Percentiles rank a stretch among this genome's conserved stretches.
phyloP scores from a whole-genome alignment of 2,888 invertebrate species.

The Cryptosula pallasiana region DNA sequence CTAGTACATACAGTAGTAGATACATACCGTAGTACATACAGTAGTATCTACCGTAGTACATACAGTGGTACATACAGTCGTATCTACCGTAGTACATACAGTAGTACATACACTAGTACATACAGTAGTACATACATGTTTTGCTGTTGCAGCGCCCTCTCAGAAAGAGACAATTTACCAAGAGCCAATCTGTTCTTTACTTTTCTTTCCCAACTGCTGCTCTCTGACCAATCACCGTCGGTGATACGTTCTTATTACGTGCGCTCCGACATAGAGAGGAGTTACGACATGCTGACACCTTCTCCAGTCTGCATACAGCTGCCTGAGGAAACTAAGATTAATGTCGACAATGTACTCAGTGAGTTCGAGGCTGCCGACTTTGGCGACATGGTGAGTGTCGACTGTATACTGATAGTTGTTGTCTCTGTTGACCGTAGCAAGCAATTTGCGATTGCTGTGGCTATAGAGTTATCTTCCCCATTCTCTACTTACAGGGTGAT shows the following conservation, averaged over 20 bases:
- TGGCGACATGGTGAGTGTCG: slow-evolving; percentile 67
- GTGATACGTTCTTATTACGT: not conserved
- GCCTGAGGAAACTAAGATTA: slow-evolving; percentile 43
- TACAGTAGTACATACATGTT: no score
- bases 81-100: no score
- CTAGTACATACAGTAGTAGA: no score
- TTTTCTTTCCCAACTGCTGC: slow-evolving; percentile 35
- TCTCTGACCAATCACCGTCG: not conserved
- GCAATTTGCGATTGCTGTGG: not conserved
- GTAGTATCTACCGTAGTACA: no score
- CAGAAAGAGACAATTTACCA: slow-evolving; percentile 57
- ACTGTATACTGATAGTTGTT: not conserved
- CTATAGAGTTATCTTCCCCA: no score
- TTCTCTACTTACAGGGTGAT: slow-evolving; percentile 39
- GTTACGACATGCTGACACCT: not conserved
- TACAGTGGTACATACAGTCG: no score
- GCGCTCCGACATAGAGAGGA: not conserved
- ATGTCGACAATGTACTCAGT: slow-evolving; percentile 74
- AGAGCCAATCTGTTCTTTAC: slow-evolving; percentile 65
- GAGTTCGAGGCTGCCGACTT: slow-evolving; percentile 88
- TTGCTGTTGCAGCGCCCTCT: slow-evolving; percentile 59
- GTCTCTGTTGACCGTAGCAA: not conserved
- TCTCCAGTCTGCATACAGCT: slow-evolving; percentile 32
- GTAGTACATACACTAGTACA: no score
- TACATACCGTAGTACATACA: no score